Evolutionary conservation across 2,888 invertebrate species (phyloP).

Genomic region (Furcula furcula): DNA sequence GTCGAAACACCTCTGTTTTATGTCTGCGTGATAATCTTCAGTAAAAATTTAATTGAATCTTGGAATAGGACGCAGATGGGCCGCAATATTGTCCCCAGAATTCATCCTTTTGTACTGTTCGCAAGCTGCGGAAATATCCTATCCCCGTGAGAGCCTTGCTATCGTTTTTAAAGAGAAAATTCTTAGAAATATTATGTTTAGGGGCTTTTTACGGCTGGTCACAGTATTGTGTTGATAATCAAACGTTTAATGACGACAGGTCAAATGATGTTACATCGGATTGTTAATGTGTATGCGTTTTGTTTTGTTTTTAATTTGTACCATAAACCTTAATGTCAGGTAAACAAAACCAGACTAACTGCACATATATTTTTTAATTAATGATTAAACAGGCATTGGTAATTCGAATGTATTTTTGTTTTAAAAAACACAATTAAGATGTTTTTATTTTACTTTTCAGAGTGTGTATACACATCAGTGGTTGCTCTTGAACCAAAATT

Average conservation of each 20-base stretch:
- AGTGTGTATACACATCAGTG: too few species aligned
- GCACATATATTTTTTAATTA: too few species aligned
- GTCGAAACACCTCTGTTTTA: conserved; percentile 29
- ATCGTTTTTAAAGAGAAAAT: conserved; percentile 38
- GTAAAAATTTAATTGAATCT: conserved; percentile 82
- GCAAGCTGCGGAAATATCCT: conserved; percentile 44
- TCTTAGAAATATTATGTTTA: conserved; percentile 23
- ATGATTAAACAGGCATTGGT: too few species aligned
- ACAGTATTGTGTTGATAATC: conserved; percentile 36
- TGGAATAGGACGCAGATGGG: conserved; percentile 68
- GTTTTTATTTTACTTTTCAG: too few species aligned
- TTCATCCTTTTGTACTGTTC: conserved; percentile 26
- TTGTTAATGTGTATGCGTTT: conserved; percentile 4
- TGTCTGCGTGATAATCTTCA: conserved; percentile 79
- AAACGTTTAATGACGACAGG: conserved; percentile 22
- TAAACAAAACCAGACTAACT: too few species aligned
- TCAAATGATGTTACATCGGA: conserved; percentile 15
- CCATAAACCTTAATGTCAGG: too few species aligned
- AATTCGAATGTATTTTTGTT: too few species aligned
- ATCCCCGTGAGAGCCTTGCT: conserved; percentile 44
- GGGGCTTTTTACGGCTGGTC: conserved; percentile 17
- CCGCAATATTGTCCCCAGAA: conserved; percentile 52
- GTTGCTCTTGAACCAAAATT: too few species aligned
- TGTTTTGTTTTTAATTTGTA: too few species aligned
- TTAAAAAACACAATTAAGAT: too few species aligned